phyloP scores from a whole-genome alignment of 2,888 invertebrate species.

The Ischnura elegans region DNA sequence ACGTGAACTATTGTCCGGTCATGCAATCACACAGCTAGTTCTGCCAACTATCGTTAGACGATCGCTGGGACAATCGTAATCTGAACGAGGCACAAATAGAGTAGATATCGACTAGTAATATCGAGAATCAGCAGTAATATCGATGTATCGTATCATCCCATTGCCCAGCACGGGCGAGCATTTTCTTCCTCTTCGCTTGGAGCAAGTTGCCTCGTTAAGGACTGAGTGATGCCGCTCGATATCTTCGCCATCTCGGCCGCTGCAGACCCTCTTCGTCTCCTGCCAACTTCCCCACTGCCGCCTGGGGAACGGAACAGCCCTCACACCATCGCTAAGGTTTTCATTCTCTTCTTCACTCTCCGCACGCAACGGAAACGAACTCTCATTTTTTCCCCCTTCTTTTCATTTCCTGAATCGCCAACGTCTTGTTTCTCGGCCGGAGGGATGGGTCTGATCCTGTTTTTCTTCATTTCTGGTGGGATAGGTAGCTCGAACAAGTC shows the following conservation, averaged over 20 bases:
- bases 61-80: too few relatives aligned
- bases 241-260: not conserved
- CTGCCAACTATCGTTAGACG: too few relatives aligned
- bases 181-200: not conserved
- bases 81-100: too few relatives aligned
- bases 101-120: too few relatives aligned
- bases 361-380: not conserved
- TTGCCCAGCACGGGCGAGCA: not conserved
- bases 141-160: too few relatives aligned
- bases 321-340: too few relatives aligned
- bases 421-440: not conserved
- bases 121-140: too few relatives aligned
- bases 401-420: not conserved
- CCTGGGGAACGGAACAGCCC: not conserved
- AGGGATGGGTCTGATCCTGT: not conserved
- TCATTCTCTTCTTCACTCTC: not conserved
- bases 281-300: not conserved
- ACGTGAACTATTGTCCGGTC: too few relatives aligned
- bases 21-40: too few relatives aligned
- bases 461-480: not conserved
- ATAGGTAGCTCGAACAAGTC: not conserved
- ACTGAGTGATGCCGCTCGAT: not conserved
- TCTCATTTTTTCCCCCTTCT: not conserved
- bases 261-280: too few relatives aligned
- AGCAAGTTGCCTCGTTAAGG: not conserved